A percentile compares a stretch with the other conserved stretches of the same genome.
phyloP scores from a whole-genome alignment of 2,113 vertebrate genomes.

The Plotosus lineatus region DNA sequence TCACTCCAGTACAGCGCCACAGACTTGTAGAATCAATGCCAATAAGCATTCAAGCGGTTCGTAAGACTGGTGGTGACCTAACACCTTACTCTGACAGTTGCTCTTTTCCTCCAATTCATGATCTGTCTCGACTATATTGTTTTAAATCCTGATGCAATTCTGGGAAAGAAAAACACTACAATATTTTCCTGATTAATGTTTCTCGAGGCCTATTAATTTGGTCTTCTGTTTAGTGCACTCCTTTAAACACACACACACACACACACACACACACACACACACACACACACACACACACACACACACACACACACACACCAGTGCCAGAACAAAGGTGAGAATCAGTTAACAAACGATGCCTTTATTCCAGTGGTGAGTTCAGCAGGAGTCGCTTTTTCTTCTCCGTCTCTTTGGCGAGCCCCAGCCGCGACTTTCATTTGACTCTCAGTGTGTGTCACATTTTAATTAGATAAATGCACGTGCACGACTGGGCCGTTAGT shows the following conservation, averaged over 20 bases:
- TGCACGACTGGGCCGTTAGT: slow-evolving; percentile 51
- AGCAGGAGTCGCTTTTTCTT: slow-evolving; percentile 54
- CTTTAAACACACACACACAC: background rate
- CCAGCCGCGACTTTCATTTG: slow-evolving; percentile 61
- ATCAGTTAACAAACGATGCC: slow-evolving; percentile 56
- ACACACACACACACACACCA: slow-evolving; percentile 15
- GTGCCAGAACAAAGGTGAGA: slow-evolving; percentile 48
- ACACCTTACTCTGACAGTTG: background rate
- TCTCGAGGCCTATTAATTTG: background rate
- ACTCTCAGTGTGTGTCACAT: slow-evolving; percentile 60
- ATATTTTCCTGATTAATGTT: background rate
- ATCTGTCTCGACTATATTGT: background rate
- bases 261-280: slow-evolving; percentile 15
- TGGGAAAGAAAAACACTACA: no score
- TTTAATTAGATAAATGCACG: slow-evolving; percentile 60
- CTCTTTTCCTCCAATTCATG: background rate
- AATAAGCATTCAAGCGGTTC: background rate
- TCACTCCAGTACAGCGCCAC: background rate
- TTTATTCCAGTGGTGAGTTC: slow-evolving; percentile 52
- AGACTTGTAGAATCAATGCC: background rate
- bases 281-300: slow-evolving; percentile 17
- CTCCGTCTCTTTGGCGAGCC: slow-evolving; percentile 47
- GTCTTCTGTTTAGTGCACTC: background rate
- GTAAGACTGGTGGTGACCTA: no score
- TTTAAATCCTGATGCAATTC: background rate